phyloP scores from a whole-genome alignment of 37 sponge, comb jelly and placozoan species.

The Lycopodina hypogea region DNA sequence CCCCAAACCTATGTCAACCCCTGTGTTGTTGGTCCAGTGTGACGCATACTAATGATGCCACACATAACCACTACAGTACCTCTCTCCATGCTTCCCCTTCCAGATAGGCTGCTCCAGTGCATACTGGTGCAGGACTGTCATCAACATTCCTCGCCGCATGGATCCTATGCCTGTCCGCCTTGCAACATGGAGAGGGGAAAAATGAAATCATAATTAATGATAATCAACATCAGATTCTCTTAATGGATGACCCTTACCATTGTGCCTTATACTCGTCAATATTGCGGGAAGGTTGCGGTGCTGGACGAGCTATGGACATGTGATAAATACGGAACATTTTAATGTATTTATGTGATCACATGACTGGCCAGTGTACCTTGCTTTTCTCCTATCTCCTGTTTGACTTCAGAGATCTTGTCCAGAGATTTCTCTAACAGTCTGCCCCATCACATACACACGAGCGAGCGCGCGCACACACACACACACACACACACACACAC shows the following conservation, averaged over 20 bases:
- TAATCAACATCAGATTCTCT: no score
- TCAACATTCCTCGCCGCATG: conserved; percentile 87
- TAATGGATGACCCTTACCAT: not conserved
- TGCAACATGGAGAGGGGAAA: conserved; percentile 8
- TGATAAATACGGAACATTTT: not conserved
- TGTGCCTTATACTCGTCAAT: conserved; percentile 22
- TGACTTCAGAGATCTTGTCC: conserved; percentile 64
- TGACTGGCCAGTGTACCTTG: conserved; percentile 13
- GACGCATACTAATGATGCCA: no score
- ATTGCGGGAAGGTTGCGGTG: conserved; percentile 12
- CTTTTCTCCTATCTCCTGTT: conserved; percentile 62
- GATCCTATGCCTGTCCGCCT: conserved; percentile 42
- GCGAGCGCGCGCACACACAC: no score
- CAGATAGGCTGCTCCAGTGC: conserved; percentile 79
- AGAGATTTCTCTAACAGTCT: conserved; percentile 58
- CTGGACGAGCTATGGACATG: not conserved
- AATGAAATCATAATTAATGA: not conserved
- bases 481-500: not conserved
- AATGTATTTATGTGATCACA: no score
- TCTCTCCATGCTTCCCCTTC: conserved; percentile 67
- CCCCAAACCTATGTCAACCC: no score
- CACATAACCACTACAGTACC: conserved; percentile 18
- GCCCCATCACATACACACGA: no score
- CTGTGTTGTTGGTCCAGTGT: no score
- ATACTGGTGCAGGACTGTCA: conserved; percentile 92